Evolutionary conservation across 2,113 vertebrate species (phyloP), one percentile per base, ranked within the genome.

Genomic region (Nannobrachium achirus): DNA sequence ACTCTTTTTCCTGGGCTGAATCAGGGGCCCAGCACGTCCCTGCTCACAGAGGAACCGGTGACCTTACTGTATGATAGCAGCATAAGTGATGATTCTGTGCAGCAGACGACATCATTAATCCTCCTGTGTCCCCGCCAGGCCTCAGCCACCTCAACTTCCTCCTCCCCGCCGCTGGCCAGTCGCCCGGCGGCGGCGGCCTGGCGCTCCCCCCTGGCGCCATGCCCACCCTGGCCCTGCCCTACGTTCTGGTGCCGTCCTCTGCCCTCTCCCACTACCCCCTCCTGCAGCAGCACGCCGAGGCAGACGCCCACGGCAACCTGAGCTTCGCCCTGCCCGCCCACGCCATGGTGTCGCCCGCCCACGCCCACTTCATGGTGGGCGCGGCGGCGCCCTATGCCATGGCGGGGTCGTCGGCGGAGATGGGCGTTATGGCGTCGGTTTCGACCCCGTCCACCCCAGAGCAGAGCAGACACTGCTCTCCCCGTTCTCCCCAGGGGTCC

Each of bases 241-340:
- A 91, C 69, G 87, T 98, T 20, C 70, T 98, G 80, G 50, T 98
- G 33, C 94, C 95, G 0, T 92, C 96, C 3, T 63, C 93, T 0
- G 71, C 93, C 0, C 72, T 97, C 63, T 79, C 93, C 63, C 87
- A 92, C 20, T 94, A 95, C 73, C 93, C 94, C 6, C 69, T 96
- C 9, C n/a, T 96, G 0, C 40, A 67, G 56, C 91, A 25, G 14
- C 79, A 79, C 0, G 79, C 89, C 4, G 64, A 84, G n/a, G 49
- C 86, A 0, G 84, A 93, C 15, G 56, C 83, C 19, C 84, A 85
- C 59, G 2, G 63, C 1, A 71, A 73, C 1, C 6, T 93, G 66
- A 93, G 86, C 86, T 93, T 95, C 41, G 84, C 79, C 10, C 0
- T 95, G 70, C 86, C 95, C 0, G 42, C 89, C 38, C 86, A 95